Evolutionary conservation across 2,888 invertebrate genomes (phyloP).

Genomic region (Apamea anceps): DNA sequence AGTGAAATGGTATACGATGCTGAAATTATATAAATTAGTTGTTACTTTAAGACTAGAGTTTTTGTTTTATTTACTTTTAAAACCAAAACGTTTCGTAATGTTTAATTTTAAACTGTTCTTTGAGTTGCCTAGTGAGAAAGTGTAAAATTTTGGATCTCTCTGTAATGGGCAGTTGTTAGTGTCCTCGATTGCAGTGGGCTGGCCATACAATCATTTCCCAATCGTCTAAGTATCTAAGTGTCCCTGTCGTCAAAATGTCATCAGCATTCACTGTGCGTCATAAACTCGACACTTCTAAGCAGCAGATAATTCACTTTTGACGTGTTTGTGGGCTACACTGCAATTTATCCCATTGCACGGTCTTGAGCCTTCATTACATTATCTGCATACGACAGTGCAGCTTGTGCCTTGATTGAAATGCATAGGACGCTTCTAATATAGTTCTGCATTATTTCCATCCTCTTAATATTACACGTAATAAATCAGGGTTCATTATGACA

Average conservation of each 20-base stretch:
- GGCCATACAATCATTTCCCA: constrained; percentile 55
- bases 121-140: not conserved
- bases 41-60: constrained; percentile 53
- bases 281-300: constrained; percentile 57
- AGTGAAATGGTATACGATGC: constrained; percentile 63
- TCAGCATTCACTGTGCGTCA: constrained; percentile 71
- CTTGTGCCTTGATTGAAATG: constrained; percentile 19
- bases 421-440: constrained; percentile 30
- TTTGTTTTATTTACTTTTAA: constrained; percentile 41
- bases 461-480: not conserved
- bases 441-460: constrained; percentile 7
- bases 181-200: constrained; percentile 37
- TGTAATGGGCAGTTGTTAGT: constrained; percentile 29
- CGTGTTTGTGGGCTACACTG: constrained; percentile 50
- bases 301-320: constrained; percentile 72
- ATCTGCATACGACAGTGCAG: constrained; percentile 36
- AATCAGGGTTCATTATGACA: not conserved
- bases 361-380: constrained; percentile 39
- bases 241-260: constrained; percentile 74
- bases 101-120: constrained; percentile 8
- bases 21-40: constrained; percentile 63
- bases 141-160: constrained; percentile 37
- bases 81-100: not conserved
- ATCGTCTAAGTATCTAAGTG: constrained; percentile 58
- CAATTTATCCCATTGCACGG: constrained; percentile 50